Evolutionary conservation across 30 jellyfish, hydroid and myxozoan genomes (phyloP).

Genomic region (Aurelia aurita): DNA sequence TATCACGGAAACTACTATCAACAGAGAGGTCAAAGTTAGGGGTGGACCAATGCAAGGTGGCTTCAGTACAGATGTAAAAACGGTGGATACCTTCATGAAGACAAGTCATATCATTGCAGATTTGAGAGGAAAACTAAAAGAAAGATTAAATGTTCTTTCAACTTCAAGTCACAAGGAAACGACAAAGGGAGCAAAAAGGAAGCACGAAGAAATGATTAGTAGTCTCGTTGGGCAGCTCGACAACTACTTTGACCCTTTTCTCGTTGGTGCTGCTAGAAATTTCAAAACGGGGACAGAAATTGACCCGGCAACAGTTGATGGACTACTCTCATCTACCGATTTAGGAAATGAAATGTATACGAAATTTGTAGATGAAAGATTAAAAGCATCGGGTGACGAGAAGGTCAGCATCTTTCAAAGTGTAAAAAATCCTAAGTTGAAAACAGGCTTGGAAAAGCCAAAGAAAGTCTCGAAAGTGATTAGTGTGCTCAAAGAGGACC

Average conservation of each 20-base stretch:
- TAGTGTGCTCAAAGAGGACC: slow-evolving; percentile 64
- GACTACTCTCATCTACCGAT: slow-evolving; percentile 36
- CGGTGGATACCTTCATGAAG: slow-evolving; percentile 43
- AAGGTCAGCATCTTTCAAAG: slow-evolving; percentile 32
- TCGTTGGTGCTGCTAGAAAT: slow-evolving; percentile 68
- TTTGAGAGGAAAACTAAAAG: slow-evolving; percentile 11
- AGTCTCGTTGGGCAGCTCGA: slow-evolving; percentile 59
- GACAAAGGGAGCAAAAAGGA: slow-evolving; percentile 38
- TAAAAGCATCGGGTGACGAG: slow-evolving; percentile 14
- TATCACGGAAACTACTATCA: slow-evolving; percentile 62
- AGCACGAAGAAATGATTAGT: slow-evolving; percentile 43
- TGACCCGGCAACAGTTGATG: slow-evolving; percentile 32
- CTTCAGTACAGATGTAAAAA: slow-evolving; percentile 36
- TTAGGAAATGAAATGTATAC: slow-evolving; percentile 30
- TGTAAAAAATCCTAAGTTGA: slow-evolving; percentile 12
- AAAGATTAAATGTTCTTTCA: slow-evolving; percentile 1
- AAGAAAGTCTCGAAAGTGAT: slow-evolving; percentile 30
- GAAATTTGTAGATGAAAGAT: slow-evolving; percentile 25
- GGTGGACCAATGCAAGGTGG: slow-evolving; percentile 77
- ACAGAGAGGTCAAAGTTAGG: slow-evolving; percentile 64
- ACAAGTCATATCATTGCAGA: slow-evolving; percentile 41
- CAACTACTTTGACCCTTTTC: slow-evolving; percentile 56
- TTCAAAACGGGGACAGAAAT: slow-evolving; percentile 64
- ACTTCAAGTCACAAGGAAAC: slow-evolving; percentile 43
- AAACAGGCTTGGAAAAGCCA: slow-evolving; percentile 59